Conservation (phyloP, 2,888 invertebrate species). For the Creontiades dilutus region DNA sequence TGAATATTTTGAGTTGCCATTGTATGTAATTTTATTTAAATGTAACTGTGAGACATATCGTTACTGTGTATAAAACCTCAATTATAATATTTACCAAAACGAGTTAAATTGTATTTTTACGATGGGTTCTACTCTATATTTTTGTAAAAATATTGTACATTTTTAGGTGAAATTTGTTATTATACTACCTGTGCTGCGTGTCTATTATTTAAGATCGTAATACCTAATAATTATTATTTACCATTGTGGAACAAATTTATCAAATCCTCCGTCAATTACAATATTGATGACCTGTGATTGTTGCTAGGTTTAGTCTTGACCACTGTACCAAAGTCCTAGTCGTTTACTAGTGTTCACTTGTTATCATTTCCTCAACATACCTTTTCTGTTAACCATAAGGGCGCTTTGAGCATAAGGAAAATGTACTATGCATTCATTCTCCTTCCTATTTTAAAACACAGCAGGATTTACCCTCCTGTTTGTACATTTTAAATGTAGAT, state of each 20-base stretch:
- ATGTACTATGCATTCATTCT: too few relatives aligned
- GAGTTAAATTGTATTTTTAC: neutral
- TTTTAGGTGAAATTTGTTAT: conserved; percentile 1
- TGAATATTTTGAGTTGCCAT: neutral
- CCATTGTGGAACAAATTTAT: neutral
- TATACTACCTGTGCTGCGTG: neutral
- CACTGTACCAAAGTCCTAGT: neutral
- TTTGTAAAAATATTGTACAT: conserved; percentile 30
- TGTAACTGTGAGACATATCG: neutral
- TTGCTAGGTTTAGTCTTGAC: neutral
- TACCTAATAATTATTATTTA: neutral
- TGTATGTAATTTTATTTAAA: conserved; percentile 22
- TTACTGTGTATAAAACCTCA: neutral
- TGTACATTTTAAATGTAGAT: too few relatives aligned
- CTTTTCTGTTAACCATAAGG: too few relatives aligned
- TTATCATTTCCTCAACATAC: neutral
- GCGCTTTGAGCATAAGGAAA: too few relatives aligned
- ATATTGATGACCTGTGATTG: neutral
- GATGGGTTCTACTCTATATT: neutral
- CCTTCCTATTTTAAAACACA: too few relatives aligned
- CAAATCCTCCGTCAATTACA: neutral
- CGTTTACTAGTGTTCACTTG: neutral
- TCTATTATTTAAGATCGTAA: neutral
- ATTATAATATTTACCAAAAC: neutral
- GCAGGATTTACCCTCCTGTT: too few relatives aligned